phyloP scores from a whole-genome alignment of 1,140 invertebrate species.

The Aphis craccivora region DNA sequence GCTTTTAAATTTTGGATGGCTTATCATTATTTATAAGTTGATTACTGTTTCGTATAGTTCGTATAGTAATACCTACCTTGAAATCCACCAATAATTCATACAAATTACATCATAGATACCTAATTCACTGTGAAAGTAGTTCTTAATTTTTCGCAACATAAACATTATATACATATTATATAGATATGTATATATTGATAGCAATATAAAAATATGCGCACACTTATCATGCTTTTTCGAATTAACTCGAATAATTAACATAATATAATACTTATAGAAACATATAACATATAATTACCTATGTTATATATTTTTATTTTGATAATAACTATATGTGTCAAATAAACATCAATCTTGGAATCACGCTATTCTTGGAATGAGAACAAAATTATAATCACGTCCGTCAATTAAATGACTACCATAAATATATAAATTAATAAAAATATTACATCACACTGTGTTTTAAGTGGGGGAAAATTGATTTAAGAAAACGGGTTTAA shows the following conservation, averaged over 20 bases:
- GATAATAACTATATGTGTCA: not conserved
- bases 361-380: not conserved
- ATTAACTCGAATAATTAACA: not conserved
- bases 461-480: not conserved
- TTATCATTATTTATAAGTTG: not conserved
- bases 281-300: not conserved
- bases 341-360: not conserved
- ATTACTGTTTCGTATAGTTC: not conserved
- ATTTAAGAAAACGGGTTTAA: constrained; percentile 12
- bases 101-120: not conserved
- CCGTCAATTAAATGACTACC: not conserved
- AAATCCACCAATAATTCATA: not conserved
- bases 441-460: constrained; percentile 1
- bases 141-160: not conserved
- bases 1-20: not conserved
- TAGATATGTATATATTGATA: not conserved
- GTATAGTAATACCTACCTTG: not conserved
- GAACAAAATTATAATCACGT: constrained; percentile 25
- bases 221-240: not conserved
- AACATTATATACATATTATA: not conserved
- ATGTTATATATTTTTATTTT: not conserved
- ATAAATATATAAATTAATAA: not conserved
- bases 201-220: not conserved
- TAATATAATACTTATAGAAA: not conserved
- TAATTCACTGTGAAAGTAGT: constrained; percentile 19